These are phyloP conservation scores for Rissa tridactyla DNA, from an alignment of 2,113 vertebrate species.

Conservation along the genomic window DNA sequence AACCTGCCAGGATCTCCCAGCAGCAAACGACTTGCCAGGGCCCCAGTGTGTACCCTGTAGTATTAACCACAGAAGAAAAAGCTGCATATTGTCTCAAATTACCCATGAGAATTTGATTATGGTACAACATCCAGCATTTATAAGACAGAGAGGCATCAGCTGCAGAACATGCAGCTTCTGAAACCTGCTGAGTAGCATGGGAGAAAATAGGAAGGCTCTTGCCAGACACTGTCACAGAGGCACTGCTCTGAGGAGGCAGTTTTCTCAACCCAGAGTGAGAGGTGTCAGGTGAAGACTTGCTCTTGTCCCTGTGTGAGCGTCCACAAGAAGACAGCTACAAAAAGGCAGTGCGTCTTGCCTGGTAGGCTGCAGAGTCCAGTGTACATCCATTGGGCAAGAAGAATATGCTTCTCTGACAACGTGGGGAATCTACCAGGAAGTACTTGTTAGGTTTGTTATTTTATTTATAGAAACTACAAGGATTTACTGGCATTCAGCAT, in stretches of 20 bases:
- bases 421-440: not conserved
- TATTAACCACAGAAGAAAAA: not conserved
- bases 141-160: not conserved
- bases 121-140: not conserved
- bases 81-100: not conserved
- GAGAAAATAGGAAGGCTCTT: not conserved
- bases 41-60: not conserved
- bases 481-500: not conserved
- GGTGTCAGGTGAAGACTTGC: not conserved
- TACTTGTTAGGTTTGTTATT: not conserved
- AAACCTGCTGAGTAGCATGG: not conserved
- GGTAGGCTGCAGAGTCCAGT: not conserved
- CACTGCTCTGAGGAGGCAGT: not conserved
- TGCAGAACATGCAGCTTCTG: not conserved
- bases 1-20: not conserved
- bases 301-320: not conserved
- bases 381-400: not conserved
- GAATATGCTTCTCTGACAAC: not conserved
- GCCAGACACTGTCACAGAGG: not conserved
- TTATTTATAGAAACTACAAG: not conserved
- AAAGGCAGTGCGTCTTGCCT: not conserved
- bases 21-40: not conserved
- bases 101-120: not conserved
- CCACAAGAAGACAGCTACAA: not conserved
- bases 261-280: not conserved